phyloP scores from a whole-genome alignment of 2,113 vertebrate species.

The Sylvilagus bachmani region DNA sequence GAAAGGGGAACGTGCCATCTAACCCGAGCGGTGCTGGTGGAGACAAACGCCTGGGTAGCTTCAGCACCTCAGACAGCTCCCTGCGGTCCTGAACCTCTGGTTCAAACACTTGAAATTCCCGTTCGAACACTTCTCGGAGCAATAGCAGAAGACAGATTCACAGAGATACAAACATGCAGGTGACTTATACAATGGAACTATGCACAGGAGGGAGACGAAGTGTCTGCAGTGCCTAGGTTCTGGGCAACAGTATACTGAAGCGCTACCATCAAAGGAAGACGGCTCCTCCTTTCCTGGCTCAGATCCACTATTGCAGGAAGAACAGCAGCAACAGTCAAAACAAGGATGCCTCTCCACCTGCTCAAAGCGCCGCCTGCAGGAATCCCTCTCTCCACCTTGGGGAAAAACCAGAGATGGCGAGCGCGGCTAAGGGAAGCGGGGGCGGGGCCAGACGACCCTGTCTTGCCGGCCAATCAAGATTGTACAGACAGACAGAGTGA shows the following conservation, averaged over 20 bases:
- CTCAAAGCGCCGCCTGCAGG: not conserved
- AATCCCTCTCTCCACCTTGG: conserved; percentile 62
- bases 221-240: conserved; percentile 50
- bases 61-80: conserved; percentile 86
- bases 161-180: not conserved
- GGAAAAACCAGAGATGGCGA: not conserved
- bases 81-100: not conserved
- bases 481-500: conserved; percentile 65
- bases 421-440: conserved; percentile 59
- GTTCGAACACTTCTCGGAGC: not conserved
- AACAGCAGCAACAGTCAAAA: not conserved
- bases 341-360: conserved; percentile 64
- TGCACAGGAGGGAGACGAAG: not conserved
- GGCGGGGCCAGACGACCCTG: conserved; percentile 42
- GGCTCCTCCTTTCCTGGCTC: not conserved
- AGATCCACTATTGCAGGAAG: not conserved
- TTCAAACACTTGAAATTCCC: not conserved
- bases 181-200: conserved; percentile 20
- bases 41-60: not conserved
- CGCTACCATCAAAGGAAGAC: not conserved
- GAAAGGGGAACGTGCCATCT: not conserved
- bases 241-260: conserved; percentile 61
- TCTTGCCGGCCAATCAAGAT: conserved; percentile 71
- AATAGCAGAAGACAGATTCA: not conserved
- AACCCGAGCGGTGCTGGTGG: not conserved